Percentiles rank a stretch among this genome's conserved stretches.
These are phyloP conservation scores for Neotoxoptera formosana DNA, from an alignment of 1,140 invertebrate species.

Conservation along the genomic window DNA sequence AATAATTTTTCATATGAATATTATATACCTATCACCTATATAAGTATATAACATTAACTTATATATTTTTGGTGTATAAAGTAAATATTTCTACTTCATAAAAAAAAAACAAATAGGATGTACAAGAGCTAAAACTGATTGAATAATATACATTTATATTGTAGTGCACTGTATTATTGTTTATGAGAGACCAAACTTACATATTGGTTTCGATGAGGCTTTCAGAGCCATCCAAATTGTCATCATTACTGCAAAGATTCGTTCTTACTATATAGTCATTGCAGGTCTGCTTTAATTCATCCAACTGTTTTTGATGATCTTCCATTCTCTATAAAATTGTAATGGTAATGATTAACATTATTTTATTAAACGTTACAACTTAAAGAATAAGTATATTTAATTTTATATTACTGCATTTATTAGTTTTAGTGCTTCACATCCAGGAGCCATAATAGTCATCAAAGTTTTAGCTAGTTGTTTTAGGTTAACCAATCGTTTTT, in stretches of 20 bases:
- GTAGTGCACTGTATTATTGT: background rate
- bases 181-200: slow-evolving; percentile 26
- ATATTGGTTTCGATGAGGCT: background rate
- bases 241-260: slow-evolving; percentile 59
- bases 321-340: slow-evolving; percentile 71
- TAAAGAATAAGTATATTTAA: background rate
- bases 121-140: background rate
- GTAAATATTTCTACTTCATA: too few relatives aligned
- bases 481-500: slow-evolving; percentile 73
- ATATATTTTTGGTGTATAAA: background rate
- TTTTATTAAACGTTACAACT: background rate
- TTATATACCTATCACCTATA: background rate
- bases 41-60: background rate
- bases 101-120: background rate
- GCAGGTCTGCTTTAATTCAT: slow-evolving; percentile 79
- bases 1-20: background rate
- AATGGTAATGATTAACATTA: background rate
- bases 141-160: background rate
- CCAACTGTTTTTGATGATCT: slow-evolving; percentile 80
- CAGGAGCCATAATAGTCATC: slow-evolving; percentile 72
- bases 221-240: background rate
- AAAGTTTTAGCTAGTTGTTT: slow-evolving; percentile 73
- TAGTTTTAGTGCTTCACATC: slow-evolving; percentile 64
- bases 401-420: slow-evolving; percentile 40
- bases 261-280: slow-evolving; percentile 74